Evolutionary conservation across 1,140 invertebrate species (phyloP), one percentile per base, ranked within the genome.

Genomic region (Heliothis virescens): DNA sequence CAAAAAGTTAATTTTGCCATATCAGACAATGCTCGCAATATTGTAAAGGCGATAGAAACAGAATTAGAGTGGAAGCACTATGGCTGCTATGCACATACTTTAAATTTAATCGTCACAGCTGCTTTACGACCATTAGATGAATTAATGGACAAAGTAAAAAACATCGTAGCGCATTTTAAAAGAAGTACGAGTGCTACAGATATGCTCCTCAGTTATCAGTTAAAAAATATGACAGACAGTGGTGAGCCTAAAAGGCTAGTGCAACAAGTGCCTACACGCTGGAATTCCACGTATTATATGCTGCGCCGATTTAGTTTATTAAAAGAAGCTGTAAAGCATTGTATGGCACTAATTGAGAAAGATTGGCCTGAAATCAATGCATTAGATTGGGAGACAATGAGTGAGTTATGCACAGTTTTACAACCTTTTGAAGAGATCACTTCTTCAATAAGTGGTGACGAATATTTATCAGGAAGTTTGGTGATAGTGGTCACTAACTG

Each of bases 211-310:
- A 80, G 67, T 13, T 80, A 80, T 59, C 79, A 80, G 50, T 34
- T 65, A 65, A 78, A 65, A 78, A 78, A 78, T 69, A 78, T 80
- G 71, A 41, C 55, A 41, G 55, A 80, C 21, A 65, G 72, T 75
- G 79, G 72, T 80, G 53, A 55, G 16, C 67, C 79, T 67, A 73
- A 80, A 67, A 53, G 62, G 69, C 69, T 73, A 69, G 63, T 65
- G 47, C 79, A 80, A 80, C 41, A 62, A 60, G 69, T 80, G 26
- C 69, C 69, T 73, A 80, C 79, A 16, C 57, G 79, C 18, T 80
- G 79, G 79, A 80, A 80, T 80, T 80, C 79, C 16, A 80, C 65
- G 21, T 72, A 50, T 72, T 73, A 62, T 60, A 79, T 79, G 69
- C 52, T 79, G 50, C 67, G 52, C 13, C 67, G 69, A 60, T 79